These are phyloP conservation scores for Scyliorhinus canicula DNA, from an alignment of 2,797 vertebrate genomes.

Conservation along the genomic window DNA sequence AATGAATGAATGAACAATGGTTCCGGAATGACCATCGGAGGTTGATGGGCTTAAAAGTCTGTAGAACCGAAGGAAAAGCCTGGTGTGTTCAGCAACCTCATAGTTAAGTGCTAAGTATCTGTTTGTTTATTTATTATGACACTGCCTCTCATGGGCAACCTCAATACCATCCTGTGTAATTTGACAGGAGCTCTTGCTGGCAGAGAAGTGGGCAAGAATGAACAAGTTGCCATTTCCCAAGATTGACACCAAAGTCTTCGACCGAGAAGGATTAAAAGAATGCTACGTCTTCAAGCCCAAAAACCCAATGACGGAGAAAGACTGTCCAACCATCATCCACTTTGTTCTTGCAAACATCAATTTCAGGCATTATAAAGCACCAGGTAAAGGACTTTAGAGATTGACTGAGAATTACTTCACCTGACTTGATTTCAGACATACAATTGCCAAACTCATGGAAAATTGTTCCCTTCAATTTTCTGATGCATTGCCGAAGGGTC, in stretches of 20 bases:
- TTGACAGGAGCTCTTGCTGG: slow-evolving; percentile 82
- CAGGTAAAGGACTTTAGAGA: slow-evolving; percentile 62
- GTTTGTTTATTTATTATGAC: neutral
- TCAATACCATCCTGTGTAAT: neutral
- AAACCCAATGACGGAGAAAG: slow-evolving; percentile 72
- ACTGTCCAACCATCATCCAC: slow-evolving; percentile 91
- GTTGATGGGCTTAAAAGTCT: neutral
- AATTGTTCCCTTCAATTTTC: neutral
- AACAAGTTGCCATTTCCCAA: slow-evolving; percentile 95
- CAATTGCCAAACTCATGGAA: neutral
- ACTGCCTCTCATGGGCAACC: neutral
- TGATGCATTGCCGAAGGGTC: neutral
- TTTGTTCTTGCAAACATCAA: slow-evolving; percentile 95
- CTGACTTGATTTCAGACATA: neutral
- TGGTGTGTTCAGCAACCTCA: neutral
- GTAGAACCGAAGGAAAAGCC: neutral
- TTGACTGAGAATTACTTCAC: neutral
- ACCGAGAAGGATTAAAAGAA: slow-evolving; percentile 91
- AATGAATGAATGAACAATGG: neutral
- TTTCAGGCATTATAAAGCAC: slow-evolving; percentile 86
- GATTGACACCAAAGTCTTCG: slow-evolving; percentile 91
- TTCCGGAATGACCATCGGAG: neutral
- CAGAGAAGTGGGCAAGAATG: slow-evolving; percentile 98
- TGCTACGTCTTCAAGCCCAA: slow-evolving; percentile 94
- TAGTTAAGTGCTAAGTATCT: neutral